Evolutionary conservation across 1,140 invertebrate genomes (phyloP).

Genomic region (Oryctes rhinoceros): DNA sequence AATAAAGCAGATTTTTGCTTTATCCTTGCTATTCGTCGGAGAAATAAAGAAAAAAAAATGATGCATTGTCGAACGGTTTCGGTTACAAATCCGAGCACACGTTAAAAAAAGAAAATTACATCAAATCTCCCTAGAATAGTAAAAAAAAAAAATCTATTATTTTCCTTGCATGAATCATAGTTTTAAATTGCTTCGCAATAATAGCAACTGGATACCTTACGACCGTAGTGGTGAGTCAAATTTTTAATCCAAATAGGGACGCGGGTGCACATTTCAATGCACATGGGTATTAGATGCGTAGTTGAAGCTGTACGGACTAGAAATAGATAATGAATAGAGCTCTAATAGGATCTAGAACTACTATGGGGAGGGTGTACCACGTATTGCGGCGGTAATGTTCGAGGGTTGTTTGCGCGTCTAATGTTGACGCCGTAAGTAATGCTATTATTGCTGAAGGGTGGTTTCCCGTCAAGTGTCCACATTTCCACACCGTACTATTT

Average conservation of each 20-base stretch:
- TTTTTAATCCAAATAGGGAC: slow-evolving; percentile 17
- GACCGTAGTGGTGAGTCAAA: background rate
- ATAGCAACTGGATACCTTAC: slow-evolving; percentile 1
- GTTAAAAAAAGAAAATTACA: background rate
- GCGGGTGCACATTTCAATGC: slow-evolving; percentile 6
- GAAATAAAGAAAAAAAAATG: no score
- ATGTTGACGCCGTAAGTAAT: slow-evolving; percentile 11
- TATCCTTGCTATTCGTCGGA: background rate
- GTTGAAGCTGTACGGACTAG: background rate
- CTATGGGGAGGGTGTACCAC: background rate
- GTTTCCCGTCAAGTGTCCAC: slow-evolving; percentile 27
- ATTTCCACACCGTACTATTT: slow-evolving; percentile 8
- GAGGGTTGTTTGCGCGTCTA: slow-evolving; percentile 13
- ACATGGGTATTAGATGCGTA: background rate
- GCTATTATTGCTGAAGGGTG: slow-evolving; percentile 2
- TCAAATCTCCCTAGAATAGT: background rate
- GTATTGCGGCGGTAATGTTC: background rate
- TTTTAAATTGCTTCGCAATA: background rate
- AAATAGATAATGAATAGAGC: slow-evolving; percentile 19
- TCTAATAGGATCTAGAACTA: slow-evolving; percentile 15
- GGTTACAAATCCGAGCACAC: no score
- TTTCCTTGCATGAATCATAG: slow-evolving; percentile 2
- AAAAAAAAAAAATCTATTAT: background rate
- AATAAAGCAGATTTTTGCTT: background rate
- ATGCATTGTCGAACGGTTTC: no score